phyloP scores from a whole-genome alignment of 2,113 vertebrate genomes.

The Poecilia latipinna region DNA sequence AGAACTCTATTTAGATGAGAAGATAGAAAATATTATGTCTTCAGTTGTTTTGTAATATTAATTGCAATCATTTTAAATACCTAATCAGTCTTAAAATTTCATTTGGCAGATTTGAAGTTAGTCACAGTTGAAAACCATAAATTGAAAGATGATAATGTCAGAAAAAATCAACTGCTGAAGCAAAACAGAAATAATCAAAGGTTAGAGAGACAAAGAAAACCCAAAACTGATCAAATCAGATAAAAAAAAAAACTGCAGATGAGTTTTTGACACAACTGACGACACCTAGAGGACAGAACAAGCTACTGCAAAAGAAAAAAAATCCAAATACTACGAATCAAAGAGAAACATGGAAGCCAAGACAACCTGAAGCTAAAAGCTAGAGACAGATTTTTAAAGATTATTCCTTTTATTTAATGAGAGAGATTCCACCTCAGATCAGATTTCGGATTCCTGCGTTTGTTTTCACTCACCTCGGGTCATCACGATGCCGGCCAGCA shows the following conservation, averaged over 20 bases:
- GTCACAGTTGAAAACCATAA: too few species aligned
- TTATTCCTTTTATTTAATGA: too few species aligned
- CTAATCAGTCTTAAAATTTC: too few species aligned
- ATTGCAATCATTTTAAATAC: too few species aligned
- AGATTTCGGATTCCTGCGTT: accelerated
- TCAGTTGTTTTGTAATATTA: too few species aligned
- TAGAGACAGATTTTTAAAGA: not conserved
- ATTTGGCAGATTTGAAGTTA: too few species aligned
- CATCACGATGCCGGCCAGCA: conserved; percentile 66
- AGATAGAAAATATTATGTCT: too few species aligned
- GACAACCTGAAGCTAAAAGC: not conserved
- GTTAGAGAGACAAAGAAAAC: not conserved
- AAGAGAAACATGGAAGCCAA: not conserved
- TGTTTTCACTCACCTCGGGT: conserved; percentile 61
- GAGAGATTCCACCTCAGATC: not conserved
- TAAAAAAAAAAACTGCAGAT: too few species aligned
- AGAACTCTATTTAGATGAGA: too few species aligned
- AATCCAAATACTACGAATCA: not conserved
- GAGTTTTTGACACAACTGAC: too few species aligned
- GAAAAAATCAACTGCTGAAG: not conserved
- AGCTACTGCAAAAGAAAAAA: not conserved
- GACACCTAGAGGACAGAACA: not conserved
- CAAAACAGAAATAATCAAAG: not conserved
- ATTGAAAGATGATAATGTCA: not conserved
- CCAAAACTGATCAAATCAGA: not conserved